Percentiles rank a stretch among this genome's conserved stretches.
phyloP scores from a whole-genome alignment of 2,797 vertebrate genomes.

The Cossypha niveicapilla region DNA sequence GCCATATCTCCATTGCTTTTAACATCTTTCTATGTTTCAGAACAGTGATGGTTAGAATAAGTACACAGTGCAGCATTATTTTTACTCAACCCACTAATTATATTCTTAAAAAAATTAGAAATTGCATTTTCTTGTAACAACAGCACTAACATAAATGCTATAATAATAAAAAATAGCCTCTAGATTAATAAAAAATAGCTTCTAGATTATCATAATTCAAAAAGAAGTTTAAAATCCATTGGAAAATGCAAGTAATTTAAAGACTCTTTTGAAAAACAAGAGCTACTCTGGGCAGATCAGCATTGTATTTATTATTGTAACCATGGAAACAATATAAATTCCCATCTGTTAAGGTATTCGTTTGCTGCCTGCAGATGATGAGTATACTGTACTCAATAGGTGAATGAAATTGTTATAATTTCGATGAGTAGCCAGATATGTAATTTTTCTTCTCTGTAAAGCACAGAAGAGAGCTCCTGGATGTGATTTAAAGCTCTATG shows the following conservation, averaged over 20 bases:
- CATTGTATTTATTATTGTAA: constrained; percentile 54
- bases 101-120: background rate
- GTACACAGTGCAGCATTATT: background rate
- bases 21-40: background rate
- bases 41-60: background rate
- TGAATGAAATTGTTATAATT: constrained; percentile 38
- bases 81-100: background rate
- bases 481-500: background rate
- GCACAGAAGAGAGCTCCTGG: background rate
- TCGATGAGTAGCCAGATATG: background rate
- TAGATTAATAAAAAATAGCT: constrained; percentile 1
- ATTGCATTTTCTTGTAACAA: background rate
- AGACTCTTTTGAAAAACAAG: constrained; percentile 33
- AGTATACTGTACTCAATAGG: constrained; percentile 25
- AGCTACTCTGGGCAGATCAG: constrained; percentile 26
- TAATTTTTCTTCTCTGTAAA: constrained; percentile 9
- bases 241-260: constrained; percentile 35
- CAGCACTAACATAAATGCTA: background rate
- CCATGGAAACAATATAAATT: constrained; percentile 66
- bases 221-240: background rate
- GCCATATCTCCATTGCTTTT: background rate
- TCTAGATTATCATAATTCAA: background rate
- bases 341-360: constrained; percentile 50
- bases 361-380: constrained; percentile 37
- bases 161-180: background rate